These are phyloP conservation scores for Halictus rubicundus DNA, from an alignment of 1,140 invertebrate species.

Conservation along the genomic window DNA sequence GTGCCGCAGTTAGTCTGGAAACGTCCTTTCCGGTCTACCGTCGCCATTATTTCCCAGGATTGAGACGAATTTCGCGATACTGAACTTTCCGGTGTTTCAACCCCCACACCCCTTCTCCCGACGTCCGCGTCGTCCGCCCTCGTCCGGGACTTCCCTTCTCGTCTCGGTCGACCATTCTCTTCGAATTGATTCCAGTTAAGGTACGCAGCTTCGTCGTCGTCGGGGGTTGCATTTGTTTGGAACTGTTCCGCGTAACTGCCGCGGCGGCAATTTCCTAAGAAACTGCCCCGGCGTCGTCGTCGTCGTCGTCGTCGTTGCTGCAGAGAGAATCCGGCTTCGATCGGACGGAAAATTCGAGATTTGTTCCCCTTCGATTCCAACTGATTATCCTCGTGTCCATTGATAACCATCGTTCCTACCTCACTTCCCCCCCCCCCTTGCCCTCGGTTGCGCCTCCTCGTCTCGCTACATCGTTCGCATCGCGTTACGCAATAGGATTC, in stretches of 20 bases:
- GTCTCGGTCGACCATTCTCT: too few species aligned
- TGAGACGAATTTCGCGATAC: conserved; percentile 49
- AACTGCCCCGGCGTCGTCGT: neutral
- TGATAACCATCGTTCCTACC: too few species aligned
- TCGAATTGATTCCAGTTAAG: conserved; percentile 41
- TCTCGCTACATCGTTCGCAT: neutral
- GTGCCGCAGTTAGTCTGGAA: conserved; percentile 56
- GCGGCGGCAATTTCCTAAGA: neutral
- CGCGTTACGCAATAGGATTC: neutral
- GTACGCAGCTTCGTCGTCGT: neutral
- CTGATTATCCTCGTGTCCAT: neutral
- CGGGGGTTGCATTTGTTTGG: conserved; percentile 17
- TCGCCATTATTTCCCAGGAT: conserved; percentile 47
- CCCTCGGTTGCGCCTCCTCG: neutral
- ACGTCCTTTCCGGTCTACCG: conserved; percentile 56
- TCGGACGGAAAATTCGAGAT: neutral
- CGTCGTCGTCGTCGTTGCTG: too few species aligned
- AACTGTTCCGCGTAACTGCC: conserved; percentile 1
- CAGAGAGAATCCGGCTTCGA: neutral
- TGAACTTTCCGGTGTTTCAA: conserved; percentile 25
- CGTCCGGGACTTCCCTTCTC: too few species aligned
- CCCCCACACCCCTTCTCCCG: neutral
- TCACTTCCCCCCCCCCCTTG: neutral
- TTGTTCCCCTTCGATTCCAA: neutral
- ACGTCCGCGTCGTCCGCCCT: too few species aligned